A percentile compares a stretch with the other conserved stretches of the same genome.
phyloP scores from a whole-genome alignment of 2,113 vertebrate species.

The Oreochromis aureus region DNA sequence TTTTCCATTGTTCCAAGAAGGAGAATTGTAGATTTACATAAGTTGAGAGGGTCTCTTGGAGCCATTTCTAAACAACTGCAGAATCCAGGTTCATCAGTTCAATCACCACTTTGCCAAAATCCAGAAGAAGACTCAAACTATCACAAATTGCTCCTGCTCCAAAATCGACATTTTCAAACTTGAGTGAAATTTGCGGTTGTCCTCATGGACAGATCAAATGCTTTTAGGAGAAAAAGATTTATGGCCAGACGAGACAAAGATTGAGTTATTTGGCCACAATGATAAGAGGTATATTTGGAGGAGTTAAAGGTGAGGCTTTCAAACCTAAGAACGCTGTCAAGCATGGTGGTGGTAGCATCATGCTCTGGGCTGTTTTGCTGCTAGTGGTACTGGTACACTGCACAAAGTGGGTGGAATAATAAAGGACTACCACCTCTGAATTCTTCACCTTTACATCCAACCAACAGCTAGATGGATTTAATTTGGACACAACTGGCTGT shows the following conservation, averaged over 20 bases:
- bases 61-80: neutral
- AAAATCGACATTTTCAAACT: neutral
- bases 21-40: neutral
- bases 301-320: neutral
- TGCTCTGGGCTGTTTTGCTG: neutral
- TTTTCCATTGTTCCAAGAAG: neutral
- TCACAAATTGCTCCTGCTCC: neutral
- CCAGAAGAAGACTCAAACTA: neutral
- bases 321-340: neutral
- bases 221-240: neutral
- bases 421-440: neutral
- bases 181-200: neutral
- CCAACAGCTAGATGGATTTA: neutral
- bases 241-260: neutral
- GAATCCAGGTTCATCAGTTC: neutral
- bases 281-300: neutral
- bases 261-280: neutral
- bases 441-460: neutral
- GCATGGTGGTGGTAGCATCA: neutral
- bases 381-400: neutral
- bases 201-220: neutral
- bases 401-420: neutral
- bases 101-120: neutral
- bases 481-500: neutral
- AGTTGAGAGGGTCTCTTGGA: rapidly evolving